Base-by-base conservation (phyloP, 2,113 vertebrate genomes). In the Paralichthys olivaceus region DNA sequence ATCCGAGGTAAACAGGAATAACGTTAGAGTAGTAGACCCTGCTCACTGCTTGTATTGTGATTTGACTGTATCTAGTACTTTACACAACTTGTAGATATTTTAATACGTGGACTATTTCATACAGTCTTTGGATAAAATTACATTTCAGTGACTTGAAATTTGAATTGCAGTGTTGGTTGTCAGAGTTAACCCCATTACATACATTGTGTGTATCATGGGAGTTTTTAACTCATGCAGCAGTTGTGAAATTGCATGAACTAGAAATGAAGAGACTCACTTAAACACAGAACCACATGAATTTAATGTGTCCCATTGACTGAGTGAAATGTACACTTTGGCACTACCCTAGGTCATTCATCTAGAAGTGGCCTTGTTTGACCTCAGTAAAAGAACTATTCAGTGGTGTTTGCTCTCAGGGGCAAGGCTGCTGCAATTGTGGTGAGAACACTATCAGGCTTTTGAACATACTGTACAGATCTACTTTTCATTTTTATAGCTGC, bases 241-340 rank as follows among this genome's bases (percentile, higher is more conserved):
- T 51, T 49, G 40, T 63, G 23, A 73, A 19, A 54, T 53, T 53
- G 26, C 4, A 34, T 34, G 5, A 7, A 23, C 17, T 25, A 26
- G 11, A 64, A n/a, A 7, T 23, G 40, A 7, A 65, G n/a, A 58
- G 3, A 65, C 19, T 17, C 43, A 45, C 12, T 45, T 13, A 45
- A 45, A 5, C 43, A 45, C 37, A 40, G 3, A 45, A 4, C 60
- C 55, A 37, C n/a, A n/a, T 20, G 11, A 62, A 40, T 15, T 14
- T 15, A 57, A 57, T 28, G 3, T 22, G 11, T 40, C 40, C 43
- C 45, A 29, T 4, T 64, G 34, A 56, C 34, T 64, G 28, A 61
- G 4, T 54, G 47, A 59, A 47, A 59, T 75, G 4, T 37, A 51
- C n/a, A 66, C 53, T 43, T 20, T 64, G 59, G 59, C 17, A 63